A percentile compares a stretch with the other conserved stretches of the same genome.
These are phyloP conservation scores for Hybos culiciformis DNA, from an alignment of 2,888 invertebrate species.

Conservation along the genomic window DNA sequence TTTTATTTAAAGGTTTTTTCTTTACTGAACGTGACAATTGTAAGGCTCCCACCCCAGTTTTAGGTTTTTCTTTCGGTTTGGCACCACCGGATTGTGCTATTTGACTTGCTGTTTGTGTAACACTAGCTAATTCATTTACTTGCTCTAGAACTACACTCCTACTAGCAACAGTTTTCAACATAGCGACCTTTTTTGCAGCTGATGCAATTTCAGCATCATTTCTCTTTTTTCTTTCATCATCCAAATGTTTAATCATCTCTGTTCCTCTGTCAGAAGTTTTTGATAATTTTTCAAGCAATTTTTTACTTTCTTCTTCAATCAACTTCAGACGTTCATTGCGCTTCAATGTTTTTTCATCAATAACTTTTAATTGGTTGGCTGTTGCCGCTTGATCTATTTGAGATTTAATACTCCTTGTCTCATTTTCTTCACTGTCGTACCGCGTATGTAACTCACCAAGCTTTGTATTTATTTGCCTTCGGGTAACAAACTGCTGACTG, in stretches of 20 bases:
- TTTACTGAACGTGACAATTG: neutral
- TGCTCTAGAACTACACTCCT: conserved; percentile 21
- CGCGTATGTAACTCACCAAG: conserved; percentile 28
- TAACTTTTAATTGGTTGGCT: conserved; percentile 26
- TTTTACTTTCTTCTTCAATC: conserved; percentile 68
- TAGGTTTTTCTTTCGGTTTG: conserved; percentile 12
- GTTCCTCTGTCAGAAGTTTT: conserved; percentile 28
- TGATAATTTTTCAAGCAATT: conserved; percentile 41
- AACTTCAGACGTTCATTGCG: conserved; percentile 32
- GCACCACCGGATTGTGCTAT: conserved; percentile 19
- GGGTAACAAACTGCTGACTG: conserved; percentile 51
- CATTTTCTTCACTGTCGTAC: conserved; percentile 16
- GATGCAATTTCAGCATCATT: neutral
- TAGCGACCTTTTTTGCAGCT: neutral
- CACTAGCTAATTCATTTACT: conserved; percentile 21
- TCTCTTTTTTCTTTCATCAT: conserved; percentile 16
- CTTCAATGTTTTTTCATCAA: conserved; percentile 25
- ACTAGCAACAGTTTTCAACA: neutral
- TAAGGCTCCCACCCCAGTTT: neutral
- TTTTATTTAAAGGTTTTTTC: neutral
- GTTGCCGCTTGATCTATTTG: conserved; percentile 18
- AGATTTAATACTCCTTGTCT: neutral
- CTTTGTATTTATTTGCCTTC: conserved; percentile 19
- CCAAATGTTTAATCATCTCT: conserved; percentile 27
- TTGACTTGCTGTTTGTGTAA: conserved; percentile 26